Conservation (phyloP, 2,888 invertebrate genomes). For the Aspidiotus rigidus region DNA sequence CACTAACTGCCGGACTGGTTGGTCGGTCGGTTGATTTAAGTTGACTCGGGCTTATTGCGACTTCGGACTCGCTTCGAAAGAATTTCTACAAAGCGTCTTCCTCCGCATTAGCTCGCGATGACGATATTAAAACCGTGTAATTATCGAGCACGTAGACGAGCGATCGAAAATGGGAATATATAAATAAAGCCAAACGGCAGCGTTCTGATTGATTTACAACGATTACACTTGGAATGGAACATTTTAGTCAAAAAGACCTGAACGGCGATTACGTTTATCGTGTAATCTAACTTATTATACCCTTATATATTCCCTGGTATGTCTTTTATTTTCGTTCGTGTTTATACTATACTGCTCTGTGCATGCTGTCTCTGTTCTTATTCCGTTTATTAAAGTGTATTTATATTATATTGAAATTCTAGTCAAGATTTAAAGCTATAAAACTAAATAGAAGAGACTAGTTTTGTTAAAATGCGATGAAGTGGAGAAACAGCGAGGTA, state of each 20-base stretch:
- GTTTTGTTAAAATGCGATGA: slow-evolving; percentile 11
- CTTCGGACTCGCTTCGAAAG: neutral
- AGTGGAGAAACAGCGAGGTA: slow-evolving; percentile 16
- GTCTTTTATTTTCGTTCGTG: slow-evolving; percentile 2
- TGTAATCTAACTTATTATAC: slow-evolving; percentile 31
- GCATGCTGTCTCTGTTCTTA: slow-evolving; percentile 14
- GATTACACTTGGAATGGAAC: slow-evolving; percentile 25
- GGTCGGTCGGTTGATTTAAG: neutral
- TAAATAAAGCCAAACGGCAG: slow-evolving; percentile 8
- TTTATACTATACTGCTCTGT: neutral
- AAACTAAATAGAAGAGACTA: slow-evolving; percentile 24
- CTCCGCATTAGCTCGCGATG: slow-evolving; percentile 1
- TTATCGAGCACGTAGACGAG: slow-evolving; percentile 7
- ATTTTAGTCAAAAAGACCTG: slow-evolving; percentile 5
- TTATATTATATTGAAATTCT: slow-evolving; percentile 28
- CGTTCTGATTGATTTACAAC: slow-evolving; percentile 27
- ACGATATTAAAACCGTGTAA: slow-evolving; percentile 4
- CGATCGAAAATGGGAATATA: slow-evolving; percentile 1
- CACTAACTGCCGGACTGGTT: neutral
- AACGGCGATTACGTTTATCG: slow-evolving; percentile 24
- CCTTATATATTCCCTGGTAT: slow-evolving; percentile 11
- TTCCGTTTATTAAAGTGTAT: slow-evolving; percentile 22
- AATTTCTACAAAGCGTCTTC: neutral
- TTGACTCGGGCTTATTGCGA: neutral
- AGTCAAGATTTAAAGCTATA: slow-evolving; percentile 30